A percentile compares a stretch with the other conserved stretches of the same genome.
Conservation (phyloP, 1,140 invertebrate genomes). For the Aphis gossypii region DNA sequence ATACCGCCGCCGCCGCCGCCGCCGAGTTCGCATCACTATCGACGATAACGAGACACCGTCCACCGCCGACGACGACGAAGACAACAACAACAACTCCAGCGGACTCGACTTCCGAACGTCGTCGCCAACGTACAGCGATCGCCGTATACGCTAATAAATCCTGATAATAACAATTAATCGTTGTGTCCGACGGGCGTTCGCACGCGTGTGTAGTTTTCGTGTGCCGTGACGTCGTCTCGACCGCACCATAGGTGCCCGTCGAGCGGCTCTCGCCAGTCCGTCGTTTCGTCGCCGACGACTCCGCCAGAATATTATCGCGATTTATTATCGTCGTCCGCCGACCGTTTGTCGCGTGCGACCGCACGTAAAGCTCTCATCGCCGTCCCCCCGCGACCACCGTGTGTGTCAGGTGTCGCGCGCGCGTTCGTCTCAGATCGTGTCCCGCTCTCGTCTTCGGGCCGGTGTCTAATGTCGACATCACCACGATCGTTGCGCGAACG, state of each 20-base stretch:
- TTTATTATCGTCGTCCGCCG: too few relatives aligned
- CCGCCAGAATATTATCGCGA: too few relatives aligned
- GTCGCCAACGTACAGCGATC: too few relatives aligned
- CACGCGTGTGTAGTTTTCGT: not conserved
- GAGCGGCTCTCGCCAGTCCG: not conserved
- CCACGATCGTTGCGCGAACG: not conserved
- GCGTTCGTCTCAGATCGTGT: not conserved
- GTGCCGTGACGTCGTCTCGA: not conserved
- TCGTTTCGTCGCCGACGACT: not conserved
- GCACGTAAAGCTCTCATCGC: too few relatives aligned
- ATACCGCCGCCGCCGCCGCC: not conserved
- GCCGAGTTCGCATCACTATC: not conserved
- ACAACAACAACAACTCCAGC: not conserved
- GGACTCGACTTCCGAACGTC: too few relatives aligned
- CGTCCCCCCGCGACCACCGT: not conserved
- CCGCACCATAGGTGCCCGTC: not conserved
- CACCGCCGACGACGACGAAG: not conserved
- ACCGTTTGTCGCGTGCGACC: too few relatives aligned
- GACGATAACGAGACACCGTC: not conserved
- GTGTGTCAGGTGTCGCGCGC: not conserved
- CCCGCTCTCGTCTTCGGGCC: not conserved
- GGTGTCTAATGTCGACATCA: slow-evolving; percentile 15
- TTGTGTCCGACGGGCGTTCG: not conserved
- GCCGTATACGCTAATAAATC: too few relatives aligned
- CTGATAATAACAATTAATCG: too few relatives aligned